Conservation (phyloP, 2,113 vertebrate genomes). For the Dipodomys ordii region DNA sequence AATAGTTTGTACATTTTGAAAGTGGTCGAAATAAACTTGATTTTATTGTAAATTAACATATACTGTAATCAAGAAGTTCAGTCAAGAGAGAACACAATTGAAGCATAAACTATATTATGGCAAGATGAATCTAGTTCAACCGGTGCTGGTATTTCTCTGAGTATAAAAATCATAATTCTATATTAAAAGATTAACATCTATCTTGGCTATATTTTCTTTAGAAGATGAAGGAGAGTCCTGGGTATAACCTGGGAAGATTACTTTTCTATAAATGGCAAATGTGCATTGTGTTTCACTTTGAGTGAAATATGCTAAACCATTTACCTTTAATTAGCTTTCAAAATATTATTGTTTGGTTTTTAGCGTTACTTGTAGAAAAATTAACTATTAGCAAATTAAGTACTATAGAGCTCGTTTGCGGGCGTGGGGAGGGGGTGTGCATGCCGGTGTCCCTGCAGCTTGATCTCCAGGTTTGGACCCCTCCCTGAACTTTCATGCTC, state of each 20-base stretch:
- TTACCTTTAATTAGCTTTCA: neutral
- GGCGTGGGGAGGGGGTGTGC: no score
- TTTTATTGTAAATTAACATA: neutral
- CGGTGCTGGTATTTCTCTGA: no score
- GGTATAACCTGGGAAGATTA: neutral
- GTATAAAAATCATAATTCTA: neutral
- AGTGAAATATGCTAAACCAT: neutral
- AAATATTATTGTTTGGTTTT: conserved; percentile 5
- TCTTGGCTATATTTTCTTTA: neutral
- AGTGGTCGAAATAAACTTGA: neutral
- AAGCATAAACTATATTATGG: neutral
- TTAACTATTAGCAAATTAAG: neutral
- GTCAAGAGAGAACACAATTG: neutral
- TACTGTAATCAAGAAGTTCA: neutral
- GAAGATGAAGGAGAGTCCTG: neutral
- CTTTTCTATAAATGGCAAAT: neutral
- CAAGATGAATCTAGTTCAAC: neutral
- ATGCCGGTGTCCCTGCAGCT: no score
- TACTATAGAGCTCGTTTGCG: no score
- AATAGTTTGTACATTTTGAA: neutral
- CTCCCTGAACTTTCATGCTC: no score
- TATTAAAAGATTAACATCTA: neutral
- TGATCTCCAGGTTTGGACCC: no score
- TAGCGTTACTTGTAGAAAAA: neutral
- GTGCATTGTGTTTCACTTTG: neutral